These are phyloP conservation scores for Pogonomyrmex barbatus DNA, from an alignment of 1,140 invertebrate species.

Conservation along the genomic window DNA sequence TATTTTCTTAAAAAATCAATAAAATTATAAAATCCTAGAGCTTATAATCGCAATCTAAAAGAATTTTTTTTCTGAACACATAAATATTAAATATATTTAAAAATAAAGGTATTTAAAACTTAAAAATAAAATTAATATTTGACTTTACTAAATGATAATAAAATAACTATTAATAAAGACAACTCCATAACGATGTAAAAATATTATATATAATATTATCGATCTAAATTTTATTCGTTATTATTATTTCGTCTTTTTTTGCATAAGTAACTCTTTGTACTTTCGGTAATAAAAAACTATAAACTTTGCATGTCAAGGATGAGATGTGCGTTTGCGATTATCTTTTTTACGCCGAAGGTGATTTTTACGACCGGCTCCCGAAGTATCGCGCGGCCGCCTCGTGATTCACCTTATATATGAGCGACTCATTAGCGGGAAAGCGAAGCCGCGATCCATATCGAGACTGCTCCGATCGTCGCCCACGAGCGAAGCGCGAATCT, in stretches of 20 bases:
- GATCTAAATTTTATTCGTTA: not conserved
- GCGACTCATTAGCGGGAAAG: conserved; percentile 57
- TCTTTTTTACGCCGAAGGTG: conserved; percentile 1
- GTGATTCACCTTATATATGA: conserved; percentile 46
- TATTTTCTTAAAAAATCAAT: conserved; percentile 61
- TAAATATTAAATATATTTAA: not conserved
- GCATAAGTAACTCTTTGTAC: not conserved
- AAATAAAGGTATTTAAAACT: not conserved
- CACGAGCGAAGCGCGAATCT: conserved; percentile 64
- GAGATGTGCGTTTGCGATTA: not conserved
- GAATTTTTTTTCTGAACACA: not conserved
- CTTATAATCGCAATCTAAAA: not conserved
- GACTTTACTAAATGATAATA: not conserved
- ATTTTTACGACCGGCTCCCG: conserved; percentile 38
- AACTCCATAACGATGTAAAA: not conserved
- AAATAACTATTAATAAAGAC: not conserved
- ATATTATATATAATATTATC: too few species aligned
- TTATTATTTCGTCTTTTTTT: not conserved
- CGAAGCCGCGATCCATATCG: conserved; percentile 40
- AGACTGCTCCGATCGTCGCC: conserved; percentile 60
- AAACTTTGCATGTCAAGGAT: not conserved
- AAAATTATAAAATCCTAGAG: not conserved
- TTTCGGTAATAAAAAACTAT: not conserved
- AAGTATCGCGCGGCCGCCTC: conserved; percentile 25
- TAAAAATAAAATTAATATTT: too few species aligned